Conservation (phyloP, 2,113 vertebrate genomes). For the Mustela nigripes region DNA sequence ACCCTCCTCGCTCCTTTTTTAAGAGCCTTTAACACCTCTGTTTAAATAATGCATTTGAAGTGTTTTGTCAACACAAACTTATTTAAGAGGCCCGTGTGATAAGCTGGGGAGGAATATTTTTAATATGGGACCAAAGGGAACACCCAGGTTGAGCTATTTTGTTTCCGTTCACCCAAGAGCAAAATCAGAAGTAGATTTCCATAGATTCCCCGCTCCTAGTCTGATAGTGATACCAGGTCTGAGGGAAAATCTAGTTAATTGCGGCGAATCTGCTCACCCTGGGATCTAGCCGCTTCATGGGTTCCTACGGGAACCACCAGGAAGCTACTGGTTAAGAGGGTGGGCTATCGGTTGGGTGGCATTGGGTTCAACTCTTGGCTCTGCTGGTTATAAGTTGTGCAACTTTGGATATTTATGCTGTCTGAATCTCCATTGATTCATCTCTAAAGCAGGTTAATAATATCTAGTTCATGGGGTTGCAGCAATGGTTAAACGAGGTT, state of each 20-base stretch:
- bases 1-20: background rate
- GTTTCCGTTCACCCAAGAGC: background rate
- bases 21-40: background rate
- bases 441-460: background rate
- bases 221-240: background rate
- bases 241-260: background rate
- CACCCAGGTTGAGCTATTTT: background rate
- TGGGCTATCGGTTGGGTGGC: background rate
- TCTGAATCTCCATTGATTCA: background rate
- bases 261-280: background rate
- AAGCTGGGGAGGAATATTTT: background rate
- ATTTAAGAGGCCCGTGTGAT: conserved; percentile 4
- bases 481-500: background rate
- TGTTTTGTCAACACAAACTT: conserved; percentile 33
- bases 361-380: background rate
- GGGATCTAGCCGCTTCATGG: background rate
- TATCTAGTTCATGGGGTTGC: background rate
- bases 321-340: too few relatives aligned
- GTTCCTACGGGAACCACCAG: background rate
- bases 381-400: background rate
- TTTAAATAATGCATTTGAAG: background rate
- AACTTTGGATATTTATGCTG: background rate
- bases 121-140: background rate
- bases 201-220: background rate
- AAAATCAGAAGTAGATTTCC: background rate